Conservation (phyloP, 2,113 vertebrate species). For the Eudyptes chrysolophus region DNA sequence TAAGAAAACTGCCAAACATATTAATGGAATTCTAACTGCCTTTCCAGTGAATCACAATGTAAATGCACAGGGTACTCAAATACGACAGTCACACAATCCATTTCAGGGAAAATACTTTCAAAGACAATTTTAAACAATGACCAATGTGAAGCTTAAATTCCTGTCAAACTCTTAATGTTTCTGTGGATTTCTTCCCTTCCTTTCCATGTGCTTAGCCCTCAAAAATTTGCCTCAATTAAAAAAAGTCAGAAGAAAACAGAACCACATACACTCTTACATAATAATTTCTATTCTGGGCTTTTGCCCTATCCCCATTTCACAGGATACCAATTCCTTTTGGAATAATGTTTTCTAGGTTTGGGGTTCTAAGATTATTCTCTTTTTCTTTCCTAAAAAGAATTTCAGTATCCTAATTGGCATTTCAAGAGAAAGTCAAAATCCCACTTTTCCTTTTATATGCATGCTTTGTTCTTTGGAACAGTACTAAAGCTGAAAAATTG, state of each 20-base stretch:
- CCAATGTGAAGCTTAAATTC: background rate
- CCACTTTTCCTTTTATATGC: background rate
- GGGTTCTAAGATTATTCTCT: background rate
- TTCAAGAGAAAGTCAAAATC: slow-evolving; percentile 6
- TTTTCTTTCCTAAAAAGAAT: background rate
- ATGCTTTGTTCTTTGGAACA: background rate
- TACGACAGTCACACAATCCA: accelerated
- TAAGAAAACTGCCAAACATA: background rate
- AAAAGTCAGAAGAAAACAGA: background rate
- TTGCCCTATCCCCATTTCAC: background rate
- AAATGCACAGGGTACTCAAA: background rate
- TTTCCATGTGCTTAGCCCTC: background rate
- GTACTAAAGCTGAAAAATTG: background rate
- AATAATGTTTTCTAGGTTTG: background rate
- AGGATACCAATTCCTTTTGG: background rate
- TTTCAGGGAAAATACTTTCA: background rate
- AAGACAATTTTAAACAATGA: background rate
- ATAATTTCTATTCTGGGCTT: background rate
- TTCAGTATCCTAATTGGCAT: background rate
- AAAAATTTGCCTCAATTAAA: background rate
- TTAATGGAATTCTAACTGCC: background rate
- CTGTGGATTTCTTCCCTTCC: background rate
- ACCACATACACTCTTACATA: background rate
- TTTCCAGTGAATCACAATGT: background rate
- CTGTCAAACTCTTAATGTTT: background rate